phyloP scores from a whole-genome alignment of 2,113 vertebrate genomes.

The Thamnaconus septentrionalis region DNA sequence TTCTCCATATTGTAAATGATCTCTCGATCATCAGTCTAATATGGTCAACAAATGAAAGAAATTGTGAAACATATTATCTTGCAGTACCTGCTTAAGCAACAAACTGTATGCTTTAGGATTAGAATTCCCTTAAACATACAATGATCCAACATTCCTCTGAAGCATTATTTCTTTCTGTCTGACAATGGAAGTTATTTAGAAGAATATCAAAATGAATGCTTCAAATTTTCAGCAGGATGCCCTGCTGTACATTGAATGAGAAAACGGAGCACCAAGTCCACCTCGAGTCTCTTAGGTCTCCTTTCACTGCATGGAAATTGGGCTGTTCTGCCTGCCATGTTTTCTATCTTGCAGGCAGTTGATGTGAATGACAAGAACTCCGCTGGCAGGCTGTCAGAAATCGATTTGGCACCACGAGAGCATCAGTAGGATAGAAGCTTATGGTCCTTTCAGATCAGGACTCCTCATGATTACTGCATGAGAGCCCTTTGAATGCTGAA shows the following conservation, averaged over 20 bases:
- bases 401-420: conserved; percentile 61
- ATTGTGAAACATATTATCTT: no score
- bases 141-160: no score
- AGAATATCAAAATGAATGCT: no score
- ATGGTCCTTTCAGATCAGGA: conserved; percentile 30
- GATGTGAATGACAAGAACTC: conserved; percentile 52
- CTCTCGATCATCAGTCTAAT: no score
- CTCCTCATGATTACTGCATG: conserved; percentile 12
- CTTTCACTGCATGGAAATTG: conserved; percentile 23
- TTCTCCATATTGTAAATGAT: no score
- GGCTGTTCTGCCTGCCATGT: conserved; percentile 39
- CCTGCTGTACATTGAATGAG: conserved; percentile 11
- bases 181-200: no score
- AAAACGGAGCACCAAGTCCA: conserved; percentile 31
- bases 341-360: conserved; percentile 29
- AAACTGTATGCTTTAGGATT: no score
- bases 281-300: conserved; percentile 11
- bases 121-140: no score
- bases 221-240: no score
- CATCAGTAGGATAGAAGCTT: conserved; percentile 49
- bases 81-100: no score
- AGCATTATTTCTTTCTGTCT: no score
- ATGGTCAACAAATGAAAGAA: no score
- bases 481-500: conserved; percentile 7
- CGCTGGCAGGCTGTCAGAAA: conserved; percentile 60